Evolutionary conservation across 2,113 vertebrate genomes (phyloP).

Genomic region (Desmodus rotundus): DNA sequence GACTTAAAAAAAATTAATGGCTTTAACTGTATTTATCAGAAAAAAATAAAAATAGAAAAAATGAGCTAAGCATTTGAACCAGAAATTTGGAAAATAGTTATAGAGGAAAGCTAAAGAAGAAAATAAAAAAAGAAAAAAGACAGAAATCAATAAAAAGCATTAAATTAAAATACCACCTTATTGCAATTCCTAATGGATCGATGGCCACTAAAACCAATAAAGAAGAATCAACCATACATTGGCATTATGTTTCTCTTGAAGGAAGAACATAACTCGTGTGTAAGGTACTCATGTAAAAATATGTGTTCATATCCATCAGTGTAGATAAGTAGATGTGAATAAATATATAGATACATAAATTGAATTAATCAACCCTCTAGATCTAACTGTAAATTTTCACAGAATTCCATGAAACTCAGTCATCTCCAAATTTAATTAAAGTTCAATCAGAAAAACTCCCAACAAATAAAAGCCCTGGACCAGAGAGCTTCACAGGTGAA

Average conservation of each 20-base stretch:
- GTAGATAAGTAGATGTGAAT: not conserved
- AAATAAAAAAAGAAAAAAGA: not conserved
- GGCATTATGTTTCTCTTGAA: not conserved
- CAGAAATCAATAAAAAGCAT: not conserved
- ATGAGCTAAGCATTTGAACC: constrained; percentile 18
- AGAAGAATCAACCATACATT: not conserved
- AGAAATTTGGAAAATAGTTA: not conserved
- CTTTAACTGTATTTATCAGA: constrained; percentile 31
- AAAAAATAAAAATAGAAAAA: constrained; percentile 15
- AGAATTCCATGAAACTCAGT: not conserved
- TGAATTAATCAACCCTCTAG: not conserved
- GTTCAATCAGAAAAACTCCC: not conserved
- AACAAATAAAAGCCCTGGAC: too few relatives aligned
- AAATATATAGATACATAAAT: not conserved
- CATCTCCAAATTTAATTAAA: constrained; percentile 16
- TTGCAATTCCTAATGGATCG: not conserved
- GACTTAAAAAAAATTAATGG: constrained; percentile 49
- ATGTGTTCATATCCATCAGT: accelerated
- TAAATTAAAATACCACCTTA: not conserved
- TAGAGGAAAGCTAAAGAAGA: not conserved
- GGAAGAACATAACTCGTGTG: not conserved
- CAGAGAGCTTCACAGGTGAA: too few relatives aligned
- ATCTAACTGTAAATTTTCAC: not conserved
- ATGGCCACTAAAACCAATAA: not conserved
- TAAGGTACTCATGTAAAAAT: not conserved